Conservation (phyloP, 2,113 vertebrate species). For the Notothenia rossii region DNA sequence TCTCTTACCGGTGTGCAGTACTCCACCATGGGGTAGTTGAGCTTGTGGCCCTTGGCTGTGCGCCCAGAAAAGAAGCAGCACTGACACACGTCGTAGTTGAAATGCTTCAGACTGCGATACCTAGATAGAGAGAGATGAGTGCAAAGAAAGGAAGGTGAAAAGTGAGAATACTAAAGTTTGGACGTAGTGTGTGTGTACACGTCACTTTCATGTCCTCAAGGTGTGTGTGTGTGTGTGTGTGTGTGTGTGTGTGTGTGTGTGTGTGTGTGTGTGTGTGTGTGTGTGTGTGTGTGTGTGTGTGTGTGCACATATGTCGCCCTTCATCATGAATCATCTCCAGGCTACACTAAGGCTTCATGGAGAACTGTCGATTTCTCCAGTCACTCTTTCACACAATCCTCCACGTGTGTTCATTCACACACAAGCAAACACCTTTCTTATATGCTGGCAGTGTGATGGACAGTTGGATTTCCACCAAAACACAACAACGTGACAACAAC, state of each 20-base stretch:
- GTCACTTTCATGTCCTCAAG: conserved; percentile 26
- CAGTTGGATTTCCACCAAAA: conserved; percentile 55
- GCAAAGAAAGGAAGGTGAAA: background rate
- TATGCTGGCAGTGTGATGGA: conserved; percentile 47
- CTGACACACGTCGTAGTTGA: conserved; percentile 99
- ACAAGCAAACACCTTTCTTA: background rate
- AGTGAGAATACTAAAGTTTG: background rate
- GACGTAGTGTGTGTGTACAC: background rate
- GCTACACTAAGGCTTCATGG: background rate
- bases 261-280: too few relatives aligned
- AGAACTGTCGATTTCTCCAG: conserved; percentile 27
- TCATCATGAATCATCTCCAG: conserved; percentile 17
- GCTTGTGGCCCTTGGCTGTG: conserved; percentile 98
- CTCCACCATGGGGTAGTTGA: conserved; percentile 99
- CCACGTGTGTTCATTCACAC: background rate
- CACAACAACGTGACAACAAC: conserved; percentile 46
- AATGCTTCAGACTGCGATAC: conserved; percentile 99
- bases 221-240: conserved; percentile 46
- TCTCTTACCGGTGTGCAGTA: conserved; percentile 96
- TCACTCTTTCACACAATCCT: conserved; percentile 16
- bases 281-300: background rate
- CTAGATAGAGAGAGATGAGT: conserved; percentile 71
- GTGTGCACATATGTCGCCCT: conserved; percentile 5
- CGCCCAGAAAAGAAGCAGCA: conserved; percentile 99
- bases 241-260: background rate